phyloP scores from a whole-genome alignment of 37 sponge, comb jelly and placozoan species.

The Beroe forskalii region DNA sequence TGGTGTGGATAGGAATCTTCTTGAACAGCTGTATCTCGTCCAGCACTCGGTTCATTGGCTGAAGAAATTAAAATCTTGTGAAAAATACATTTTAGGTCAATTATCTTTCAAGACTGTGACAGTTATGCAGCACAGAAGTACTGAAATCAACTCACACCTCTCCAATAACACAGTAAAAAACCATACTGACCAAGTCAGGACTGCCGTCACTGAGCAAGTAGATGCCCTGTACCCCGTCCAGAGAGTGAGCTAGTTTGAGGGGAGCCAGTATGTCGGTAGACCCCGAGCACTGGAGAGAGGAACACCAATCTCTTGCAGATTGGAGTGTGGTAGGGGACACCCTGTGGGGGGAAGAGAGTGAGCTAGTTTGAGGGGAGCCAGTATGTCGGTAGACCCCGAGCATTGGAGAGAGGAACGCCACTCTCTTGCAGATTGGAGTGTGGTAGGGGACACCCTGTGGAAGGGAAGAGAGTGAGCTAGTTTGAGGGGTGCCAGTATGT shows the following conservation, averaged over 20 bases:
- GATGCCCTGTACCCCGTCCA: constrained; percentile 73
- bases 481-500: constrained; percentile 72
- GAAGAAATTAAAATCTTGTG: constrained; percentile 42
- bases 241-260: constrained; percentile 67
- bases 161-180: too few relatives aligned
- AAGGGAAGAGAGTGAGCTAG: too few relatives aligned
- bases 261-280: constrained; percentile 80
- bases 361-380: constrained; percentile 72
- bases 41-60: constrained; percentile 71
- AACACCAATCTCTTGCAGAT: constrained; percentile 70
- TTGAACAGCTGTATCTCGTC: constrained; percentile 70
- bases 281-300: constrained; percentile 71
- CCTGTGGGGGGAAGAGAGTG: constrained; percentile 60
- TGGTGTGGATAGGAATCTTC: constrained; percentile 80
- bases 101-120: too few relatives aligned
- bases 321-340: constrained; percentile 34
- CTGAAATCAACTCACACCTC: too few relatives aligned
- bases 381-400: constrained; percentile 77
- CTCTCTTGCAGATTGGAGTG: neutral
- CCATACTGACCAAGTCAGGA: too few relatives aligned
- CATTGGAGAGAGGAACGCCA: constrained; percentile 78
- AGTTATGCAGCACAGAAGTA: too few relatives aligned
- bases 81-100: too few relatives aligned
- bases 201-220: constrained; percentile 90
- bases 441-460: constrained; percentile 53